Conservation (phyloP, 1,140 invertebrate genomes). For the Sinonovacula constricta region DNA sequence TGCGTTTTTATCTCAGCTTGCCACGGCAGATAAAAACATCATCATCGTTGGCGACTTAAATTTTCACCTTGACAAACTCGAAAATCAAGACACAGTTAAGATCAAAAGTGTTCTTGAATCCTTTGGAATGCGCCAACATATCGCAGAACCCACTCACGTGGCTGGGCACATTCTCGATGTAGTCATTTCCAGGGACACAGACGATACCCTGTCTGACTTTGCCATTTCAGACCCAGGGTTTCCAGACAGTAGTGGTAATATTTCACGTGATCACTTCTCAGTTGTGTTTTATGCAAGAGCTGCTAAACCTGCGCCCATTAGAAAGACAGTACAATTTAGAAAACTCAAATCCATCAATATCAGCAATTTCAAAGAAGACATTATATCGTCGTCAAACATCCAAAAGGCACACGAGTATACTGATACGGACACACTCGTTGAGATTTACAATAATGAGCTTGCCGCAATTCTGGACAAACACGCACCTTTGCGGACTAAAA, state of each 20-base stretch:
- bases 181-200: slow-evolving; percentile 41
- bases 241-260: slow-evolving; percentile 1
- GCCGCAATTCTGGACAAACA: not conserved
- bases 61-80: slow-evolving; percentile 6
- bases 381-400: not conserved
- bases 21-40: slow-evolving; percentile 26
- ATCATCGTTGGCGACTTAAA: slow-evolving; percentile 21
- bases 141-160: slow-evolving; percentile 14
- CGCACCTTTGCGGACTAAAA: not conserved
- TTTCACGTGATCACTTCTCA: slow-evolving; percentile 8
- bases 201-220: not conserved
- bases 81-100: not conserved
- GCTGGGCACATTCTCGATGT: slow-evolving; percentile 28
- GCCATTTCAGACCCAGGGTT: slow-evolving; percentile 13
- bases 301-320: not conserved
- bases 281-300: not conserved
- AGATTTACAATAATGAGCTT: not conserved
- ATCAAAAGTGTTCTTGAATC: not conserved
- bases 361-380: not conserved
- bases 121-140: slow-evolving; percentile 29
- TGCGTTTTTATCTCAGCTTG: not conserved
- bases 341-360: slow-evolving; percentile 5
- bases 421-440: too few species aligned
- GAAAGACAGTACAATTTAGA: slow-evolving; percentile 3
- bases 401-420: too few species aligned